A percentile compares a stretch with the other conserved stretches of the same genome.
phyloP scores from a whole-genome alignment of 2,113 vertebrate genomes.

The Grus americana region DNA sequence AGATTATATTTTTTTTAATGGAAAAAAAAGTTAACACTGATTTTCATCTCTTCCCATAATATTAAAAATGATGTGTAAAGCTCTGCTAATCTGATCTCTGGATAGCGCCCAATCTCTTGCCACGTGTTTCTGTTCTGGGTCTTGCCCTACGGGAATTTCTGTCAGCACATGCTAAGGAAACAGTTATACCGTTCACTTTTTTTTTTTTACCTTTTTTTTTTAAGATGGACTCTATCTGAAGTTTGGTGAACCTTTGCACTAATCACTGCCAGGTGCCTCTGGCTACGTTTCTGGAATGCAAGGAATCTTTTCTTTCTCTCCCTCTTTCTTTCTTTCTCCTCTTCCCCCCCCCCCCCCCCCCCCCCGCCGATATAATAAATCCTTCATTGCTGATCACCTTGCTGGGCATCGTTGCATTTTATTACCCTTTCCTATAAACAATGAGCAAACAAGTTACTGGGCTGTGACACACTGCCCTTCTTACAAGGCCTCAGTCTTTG shows the following conservation, averaged over 20 bases:
- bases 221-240: slow-evolving; percentile 80
- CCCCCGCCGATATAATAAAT: slow-evolving; percentile 70
- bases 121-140: slow-evolving; percentile 85
- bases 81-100: slow-evolving; percentile 79
- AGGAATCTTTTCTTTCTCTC: slow-evolving; percentile 76
- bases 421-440: neutral
- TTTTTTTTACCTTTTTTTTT: slow-evolving; percentile 55
- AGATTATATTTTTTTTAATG: neutral
- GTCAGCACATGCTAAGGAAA: slow-evolving; percentile 93
- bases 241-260: slow-evolving; percentile 84
- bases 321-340: slow-evolving; percentile 30
- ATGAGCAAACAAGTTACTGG: neutral
- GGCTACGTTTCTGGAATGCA: slow-evolving; percentile 78
- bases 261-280: slow-evolving; percentile 88
- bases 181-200: slow-evolving; percentile 88
- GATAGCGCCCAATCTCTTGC: slow-evolving; percentile 73
- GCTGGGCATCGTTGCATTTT: slow-evolving; percentile 36
- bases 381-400: slow-evolving; percentile 69
- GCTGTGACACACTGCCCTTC: neutral
- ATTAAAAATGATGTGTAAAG: slow-evolving; percentile 74
- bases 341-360: neutral
- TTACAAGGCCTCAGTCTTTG: neutral
- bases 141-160: slow-evolving; percentile 81
- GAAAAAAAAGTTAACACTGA: slow-evolving; percentile 14
- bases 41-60: slow-evolving; percentile 68